phyloP scores from a whole-genome alignment of 2,797 vertebrate genomes.

The Nyctalus aviator region DNA sequence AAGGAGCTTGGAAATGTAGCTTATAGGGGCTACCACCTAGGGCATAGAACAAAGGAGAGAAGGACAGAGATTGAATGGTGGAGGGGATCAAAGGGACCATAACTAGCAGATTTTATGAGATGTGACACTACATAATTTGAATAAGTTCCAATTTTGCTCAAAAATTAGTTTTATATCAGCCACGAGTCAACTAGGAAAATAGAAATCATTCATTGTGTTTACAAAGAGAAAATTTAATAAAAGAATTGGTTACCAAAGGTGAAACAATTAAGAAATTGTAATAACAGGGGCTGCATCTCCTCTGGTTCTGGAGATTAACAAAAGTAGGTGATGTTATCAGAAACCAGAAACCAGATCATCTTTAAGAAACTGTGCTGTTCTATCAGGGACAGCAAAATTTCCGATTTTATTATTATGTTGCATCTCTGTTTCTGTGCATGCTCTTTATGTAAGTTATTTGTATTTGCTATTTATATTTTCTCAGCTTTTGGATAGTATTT shows the following conservation, averaged over 20 bases:
- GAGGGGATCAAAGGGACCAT: not conserved
- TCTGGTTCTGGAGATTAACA: not conserved
- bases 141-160: not conserved
- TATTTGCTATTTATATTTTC: not conserved
- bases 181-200: not conserved
- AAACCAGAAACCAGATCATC: not conserved
- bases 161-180: not conserved
- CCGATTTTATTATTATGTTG: not conserved
- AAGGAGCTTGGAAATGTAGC: not conserved
- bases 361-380: not conserved
- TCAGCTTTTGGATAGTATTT: not conserved
- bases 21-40: not conserved
- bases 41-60: not conserved
- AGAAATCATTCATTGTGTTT: not conserved
- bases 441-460: not conserved
- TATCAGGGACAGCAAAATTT: not conserved
- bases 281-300: not conserved
- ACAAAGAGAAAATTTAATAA: not conserved
- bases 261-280: not conserved
- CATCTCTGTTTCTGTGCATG: not conserved
- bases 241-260: not conserved
- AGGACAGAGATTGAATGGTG: not conserved
- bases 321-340: not conserved
- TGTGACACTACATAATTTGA: not conserved
- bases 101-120: not conserved